These are phyloP conservation scores for Leguminivora glycinivorella DNA, from an alignment of 1,140 invertebrate genomes.

Conservation along the genomic window DNA sequence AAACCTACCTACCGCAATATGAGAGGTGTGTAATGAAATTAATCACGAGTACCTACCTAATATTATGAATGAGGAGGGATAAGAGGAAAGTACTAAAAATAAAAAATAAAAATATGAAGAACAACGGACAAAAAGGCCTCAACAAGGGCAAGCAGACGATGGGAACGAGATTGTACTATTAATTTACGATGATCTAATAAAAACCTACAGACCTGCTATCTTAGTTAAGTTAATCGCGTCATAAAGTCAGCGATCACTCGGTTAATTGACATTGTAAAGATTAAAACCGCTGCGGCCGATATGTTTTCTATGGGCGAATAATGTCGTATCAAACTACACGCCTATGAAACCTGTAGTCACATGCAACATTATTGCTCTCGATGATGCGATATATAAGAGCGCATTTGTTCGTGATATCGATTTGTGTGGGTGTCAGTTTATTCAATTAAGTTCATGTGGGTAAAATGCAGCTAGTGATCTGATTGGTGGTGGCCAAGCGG, in stretches of 20 bases:
- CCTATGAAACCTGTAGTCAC: not conserved
- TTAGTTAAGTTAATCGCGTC: not conserved
- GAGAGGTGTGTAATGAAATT: too few relatives aligned
- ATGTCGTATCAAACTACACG: not conserved
- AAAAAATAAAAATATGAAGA: too few relatives aligned
- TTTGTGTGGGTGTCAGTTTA: conserved; percentile 1
- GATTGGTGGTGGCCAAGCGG: not conserved
- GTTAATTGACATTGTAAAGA: conserved; percentile 2
- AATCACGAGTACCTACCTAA: too few relatives aligned
- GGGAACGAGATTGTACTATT: too few relatives aligned
- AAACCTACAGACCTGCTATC: not conserved
- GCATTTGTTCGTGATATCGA: not conserved
- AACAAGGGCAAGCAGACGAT: too few relatives aligned
- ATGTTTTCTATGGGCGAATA: not conserved
- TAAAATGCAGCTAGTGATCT: conserved; percentile 11
- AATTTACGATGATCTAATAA: not conserved
- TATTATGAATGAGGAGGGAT: too few relatives aligned
- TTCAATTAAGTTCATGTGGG: conserved; percentile 14
- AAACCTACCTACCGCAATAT: too few relatives aligned
- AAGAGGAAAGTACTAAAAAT: too few relatives aligned
- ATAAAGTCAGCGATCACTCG: conserved; percentile 12
- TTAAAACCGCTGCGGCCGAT: not conserved
- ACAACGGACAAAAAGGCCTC: too few relatives aligned
- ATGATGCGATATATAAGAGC: not conserved
- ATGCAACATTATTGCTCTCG: not conserved